Evolutionary conservation across 2,797 vertebrate genomes (phyloP), one percentile per base, ranked within the genome.

Genomic region (Clarias pachynema): DNA sequence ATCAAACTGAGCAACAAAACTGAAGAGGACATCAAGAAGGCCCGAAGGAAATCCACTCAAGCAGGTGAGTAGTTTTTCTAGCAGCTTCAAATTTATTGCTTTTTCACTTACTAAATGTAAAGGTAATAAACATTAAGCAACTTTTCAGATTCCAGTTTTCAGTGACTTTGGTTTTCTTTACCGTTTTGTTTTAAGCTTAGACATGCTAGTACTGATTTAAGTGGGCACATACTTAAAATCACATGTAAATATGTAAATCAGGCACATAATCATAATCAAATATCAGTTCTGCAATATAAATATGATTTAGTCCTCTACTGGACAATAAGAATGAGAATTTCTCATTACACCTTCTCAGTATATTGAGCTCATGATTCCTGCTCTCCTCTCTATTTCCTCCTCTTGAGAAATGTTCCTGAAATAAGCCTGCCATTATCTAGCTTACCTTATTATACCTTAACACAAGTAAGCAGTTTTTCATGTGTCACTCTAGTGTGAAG

Each of bases 21-120:
- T 0, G 98, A 99, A 90, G 98, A 99, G 89, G 98, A 99, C 89
- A 99, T 99, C 86, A 99, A 99, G 92, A 99, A 99, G 89, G 98
- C 98, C 0, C 93, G 98, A 20, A 75, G 98, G 92, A 99, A 99
- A 97, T 99, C 98, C 88, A 99, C 98, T 0, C 98, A 99, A 94
- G 98, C 98, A 24, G 98, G 98, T 99, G 90, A 95, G 97, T 49
- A 88, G 26, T 37, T 20, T 53, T 59, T 12, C 3, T 5, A 31
- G 22, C 14, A 66, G 75, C 29, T 80, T 34, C 3, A 26, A 0
- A 37, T 10, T 24, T 63, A 56, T 82, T 60, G 29, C 15, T 68
- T 66, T 81, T 18, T 70, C 16, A 53, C 20, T 29, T 73, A 12
- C 29, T 40, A 40, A 53, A 34, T 72, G 57, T 72, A 49, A 49